Percentiles rank a stretch among this genome's conserved stretches.
Conservation (phyloP, 2,113 vertebrate species). For the Ursus arctos region DNA sequence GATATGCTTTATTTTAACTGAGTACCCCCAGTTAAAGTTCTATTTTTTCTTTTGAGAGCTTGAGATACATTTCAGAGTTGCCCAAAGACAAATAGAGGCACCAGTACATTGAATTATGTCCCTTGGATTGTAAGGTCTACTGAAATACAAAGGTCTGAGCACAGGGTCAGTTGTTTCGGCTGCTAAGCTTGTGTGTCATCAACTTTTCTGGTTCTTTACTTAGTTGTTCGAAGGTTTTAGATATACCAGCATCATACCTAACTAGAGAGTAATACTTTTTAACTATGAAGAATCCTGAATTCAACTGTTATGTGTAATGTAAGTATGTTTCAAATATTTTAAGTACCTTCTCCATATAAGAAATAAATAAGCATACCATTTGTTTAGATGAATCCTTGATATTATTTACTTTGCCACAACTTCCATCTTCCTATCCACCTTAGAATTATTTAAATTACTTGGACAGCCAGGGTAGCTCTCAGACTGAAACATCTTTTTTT, state of each 20-base stretch:
- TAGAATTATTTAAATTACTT: slow-evolving; percentile 26
- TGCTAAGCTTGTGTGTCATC: not conserved
- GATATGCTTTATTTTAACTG: not conserved
- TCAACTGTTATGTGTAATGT: not conserved
- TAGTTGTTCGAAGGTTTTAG: not conserved
- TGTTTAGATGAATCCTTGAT: not conserved
- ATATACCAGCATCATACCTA: not conserved
- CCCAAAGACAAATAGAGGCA: not conserved
- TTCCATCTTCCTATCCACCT: not conserved
- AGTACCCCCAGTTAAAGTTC: not conserved
- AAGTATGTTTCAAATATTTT: slow-evolving; percentile 1
- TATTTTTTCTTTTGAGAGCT: not conserved
- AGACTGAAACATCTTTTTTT: not conserved
- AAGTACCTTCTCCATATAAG: not conserved
- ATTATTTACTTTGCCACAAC: not conserved
- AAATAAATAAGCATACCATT: not conserved
- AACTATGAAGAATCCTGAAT: not conserved
- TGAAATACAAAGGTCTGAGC: not conserved
- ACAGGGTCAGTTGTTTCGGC: not conserved
- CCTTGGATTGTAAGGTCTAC: not conserved
- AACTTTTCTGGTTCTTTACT: not conserved
- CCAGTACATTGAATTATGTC: not conserved
- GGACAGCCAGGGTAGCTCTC: not conserved
- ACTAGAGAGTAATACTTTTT: not conserved
- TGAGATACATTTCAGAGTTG: not conserved